phyloP scores from a whole-genome alignment of 2,888 invertebrate species.

The Nemotelus pantherinus region DNA sequence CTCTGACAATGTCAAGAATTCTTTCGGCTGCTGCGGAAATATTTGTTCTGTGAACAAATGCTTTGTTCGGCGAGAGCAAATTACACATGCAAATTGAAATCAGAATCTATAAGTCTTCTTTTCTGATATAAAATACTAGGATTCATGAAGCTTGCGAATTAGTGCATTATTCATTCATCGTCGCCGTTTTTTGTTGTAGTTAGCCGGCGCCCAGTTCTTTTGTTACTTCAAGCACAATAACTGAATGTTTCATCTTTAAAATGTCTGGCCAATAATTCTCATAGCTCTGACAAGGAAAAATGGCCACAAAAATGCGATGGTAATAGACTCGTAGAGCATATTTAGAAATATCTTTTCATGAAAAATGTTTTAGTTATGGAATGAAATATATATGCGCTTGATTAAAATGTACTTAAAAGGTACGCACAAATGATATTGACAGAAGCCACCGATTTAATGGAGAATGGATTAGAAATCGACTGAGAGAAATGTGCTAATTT shows the following conservation, averaged over 20 bases:
- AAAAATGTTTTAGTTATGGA: no score
- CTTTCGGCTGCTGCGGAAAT: constrained; percentile 11
- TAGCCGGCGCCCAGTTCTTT: background rate
- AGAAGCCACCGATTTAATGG: no score
- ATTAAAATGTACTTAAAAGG: no score
- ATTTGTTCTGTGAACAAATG: background rate
- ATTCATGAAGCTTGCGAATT: constrained; percentile 10
- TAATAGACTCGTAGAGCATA: no score
- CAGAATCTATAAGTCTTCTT: background rate
- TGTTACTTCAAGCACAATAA: constrained; percentile 1
- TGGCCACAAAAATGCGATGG: no score
- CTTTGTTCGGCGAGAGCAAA: constrained; percentile 11
- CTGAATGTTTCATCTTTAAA: background rate
- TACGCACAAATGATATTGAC: no score
- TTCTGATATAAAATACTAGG: background rate
- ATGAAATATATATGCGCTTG: no score
- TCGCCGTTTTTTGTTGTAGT: background rate
- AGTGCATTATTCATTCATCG: background rate
- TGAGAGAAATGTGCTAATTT: no score
- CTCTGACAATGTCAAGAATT: constrained; percentile 22
- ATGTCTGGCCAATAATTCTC: no score
- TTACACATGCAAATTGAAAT: constrained; percentile 35
- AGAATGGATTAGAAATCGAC: no score
- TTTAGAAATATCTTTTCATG: no score
- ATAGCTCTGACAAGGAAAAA: no score